phyloP scores from a whole-genome alignment of 2,797 vertebrate species.

The Scleropages formosus region DNA sequence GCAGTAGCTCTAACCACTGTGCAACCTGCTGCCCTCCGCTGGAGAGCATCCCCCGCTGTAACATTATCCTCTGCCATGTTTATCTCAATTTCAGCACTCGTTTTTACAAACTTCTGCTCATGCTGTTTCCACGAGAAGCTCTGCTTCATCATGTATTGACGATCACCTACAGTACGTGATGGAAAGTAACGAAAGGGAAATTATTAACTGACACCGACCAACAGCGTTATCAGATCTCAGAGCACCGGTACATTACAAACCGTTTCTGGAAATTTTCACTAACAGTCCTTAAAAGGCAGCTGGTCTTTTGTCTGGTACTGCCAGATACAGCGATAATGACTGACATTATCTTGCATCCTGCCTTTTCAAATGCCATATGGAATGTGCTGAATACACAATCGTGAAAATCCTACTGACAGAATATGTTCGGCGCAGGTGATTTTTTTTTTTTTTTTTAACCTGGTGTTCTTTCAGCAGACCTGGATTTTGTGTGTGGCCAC shows the following conservation, averaged over 20 bases:
- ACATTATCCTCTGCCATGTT: neutral
- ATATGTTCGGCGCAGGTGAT: neutral
- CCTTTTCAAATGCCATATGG: slow-evolving; percentile 18
- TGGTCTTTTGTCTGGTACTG: slow-evolving; percentile 64
- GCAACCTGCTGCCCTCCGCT: too few relatives aligned
- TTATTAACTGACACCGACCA: slow-evolving; percentile 36
- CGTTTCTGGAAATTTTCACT: slow-evolving; percentile 52
- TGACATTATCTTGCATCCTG: slow-evolving; percentile 22
- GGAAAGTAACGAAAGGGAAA: slow-evolving; percentile 34
- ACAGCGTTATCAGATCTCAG: slow-evolving; percentile 43
- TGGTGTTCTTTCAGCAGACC: neutral
- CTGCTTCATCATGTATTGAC: slow-evolving; percentile 29
- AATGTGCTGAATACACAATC: slow-evolving; percentile 8
- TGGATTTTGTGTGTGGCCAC: too few relatives aligned
- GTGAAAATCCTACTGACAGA: neutral
- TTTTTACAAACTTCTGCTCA: too few relatives aligned
- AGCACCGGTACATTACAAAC: slow-evolving; percentile 39
- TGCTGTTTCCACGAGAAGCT: neutral
- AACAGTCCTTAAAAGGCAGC: slow-evolving; percentile 55
- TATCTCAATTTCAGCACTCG: neutral
- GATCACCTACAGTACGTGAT: slow-evolving; percentile 39
- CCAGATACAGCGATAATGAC: slow-evolving; percentile 44
- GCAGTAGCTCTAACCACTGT: too few relatives aligned
- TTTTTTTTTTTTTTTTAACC: slow-evolving; percentile 9
- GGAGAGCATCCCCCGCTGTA: too few relatives aligned